Base-by-base conservation (phyloP, 2,888 invertebrate genomes). In the Diaperis boleti region DNA sequence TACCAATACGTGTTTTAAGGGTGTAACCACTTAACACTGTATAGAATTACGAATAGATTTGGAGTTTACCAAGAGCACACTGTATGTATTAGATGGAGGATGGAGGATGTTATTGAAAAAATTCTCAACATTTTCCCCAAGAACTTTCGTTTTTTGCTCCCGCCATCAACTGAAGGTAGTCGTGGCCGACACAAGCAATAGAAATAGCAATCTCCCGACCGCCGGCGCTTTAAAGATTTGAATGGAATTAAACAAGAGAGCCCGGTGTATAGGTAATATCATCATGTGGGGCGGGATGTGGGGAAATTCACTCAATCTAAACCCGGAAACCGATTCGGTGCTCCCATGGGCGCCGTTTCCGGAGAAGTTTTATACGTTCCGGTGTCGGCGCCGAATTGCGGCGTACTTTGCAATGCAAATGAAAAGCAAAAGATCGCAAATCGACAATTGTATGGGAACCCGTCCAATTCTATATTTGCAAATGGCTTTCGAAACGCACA, bases 291-390 rank as follows among this genome's bases (percentile, higher is more conserved):
- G 74, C 75, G 74, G 75, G 76, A 74, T 76, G 77, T 76, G 74
- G 75, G 77, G 78, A 79, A 80, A 79, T 80, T 80, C 78, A 80
- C 80, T 81, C 80, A 81, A 81, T 81, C 81, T 79, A 80, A 81
- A 80, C 80, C 81, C 76, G 81, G 79, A 80, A 81, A 80, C 79
- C 80, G 80, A 80, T 81, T 80, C 81, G 76, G 72, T 66, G 69
- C 68, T 79, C 80, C 79, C 79, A 69, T 66, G 80, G 79, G 80
- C 77, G 76, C 78, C 76, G 78, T 80, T 79, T 70, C 75, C 74
- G 72, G 75, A 72, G 75, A 76, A 78, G 77, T 80, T 78, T 81
- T 79, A 79, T 77, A 76, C 76, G 77, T 74, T 75, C 69, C 72
- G 76, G 74, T 73, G 77, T 75, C 75, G 76, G 72, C 71, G 75